These are phyloP conservation scores for Xenopus laevis DNA, from an alignment of 2,113 vertebrate genomes.

Conservation along the genomic window DNA sequence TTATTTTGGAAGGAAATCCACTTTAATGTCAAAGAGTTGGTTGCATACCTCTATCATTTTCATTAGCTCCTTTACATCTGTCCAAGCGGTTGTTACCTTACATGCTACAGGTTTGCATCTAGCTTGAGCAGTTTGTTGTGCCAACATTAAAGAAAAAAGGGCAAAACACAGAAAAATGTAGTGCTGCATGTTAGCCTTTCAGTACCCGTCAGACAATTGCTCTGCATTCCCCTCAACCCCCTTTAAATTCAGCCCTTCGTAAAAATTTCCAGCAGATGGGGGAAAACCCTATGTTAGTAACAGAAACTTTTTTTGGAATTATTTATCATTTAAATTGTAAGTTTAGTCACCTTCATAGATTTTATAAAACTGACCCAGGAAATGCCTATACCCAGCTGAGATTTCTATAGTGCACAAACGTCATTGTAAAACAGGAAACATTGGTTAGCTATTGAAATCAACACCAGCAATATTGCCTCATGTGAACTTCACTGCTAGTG, in stretches of 20 bases:
- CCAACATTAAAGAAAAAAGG: background rate
- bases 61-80: background rate
- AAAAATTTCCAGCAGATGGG: background rate
- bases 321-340: no score
- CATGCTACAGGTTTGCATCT: background rate
- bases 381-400: constrained; percentile 1
- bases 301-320: background rate
- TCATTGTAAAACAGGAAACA: constrained; percentile 28
- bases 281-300: constrained; percentile 1
- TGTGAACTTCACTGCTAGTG: background rate
- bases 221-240: background rate
- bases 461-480: background rate
- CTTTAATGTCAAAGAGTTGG: no score
- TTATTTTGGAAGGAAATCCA: no score
- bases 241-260: constrained; percentile 2
- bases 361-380: background rate
- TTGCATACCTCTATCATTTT: no score
- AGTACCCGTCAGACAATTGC: background rate
- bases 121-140: background rate
- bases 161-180: background rate
- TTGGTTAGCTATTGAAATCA: constrained; percentile 26
- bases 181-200: background rate
- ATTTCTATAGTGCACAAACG: background rate
- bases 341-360: background rate
- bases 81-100: background rate